phyloP scores from a whole-genome alignment of 2,888 invertebrate species.

The Drosophila antonietae region DNA sequence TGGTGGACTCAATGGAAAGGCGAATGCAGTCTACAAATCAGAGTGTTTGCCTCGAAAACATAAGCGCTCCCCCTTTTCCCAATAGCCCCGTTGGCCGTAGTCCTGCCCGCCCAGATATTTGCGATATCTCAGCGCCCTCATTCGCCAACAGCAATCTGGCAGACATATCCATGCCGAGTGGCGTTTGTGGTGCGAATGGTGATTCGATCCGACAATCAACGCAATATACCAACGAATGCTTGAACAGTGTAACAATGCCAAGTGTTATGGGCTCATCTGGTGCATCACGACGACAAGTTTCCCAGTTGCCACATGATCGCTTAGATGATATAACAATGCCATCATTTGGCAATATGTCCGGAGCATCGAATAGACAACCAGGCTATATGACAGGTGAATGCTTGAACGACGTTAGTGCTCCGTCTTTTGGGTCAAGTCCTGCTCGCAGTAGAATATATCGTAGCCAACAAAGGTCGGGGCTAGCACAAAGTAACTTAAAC shows the following conservation, averaged over 20 bases:
- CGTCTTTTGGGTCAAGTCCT: conserved; percentile 18
- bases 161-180: conserved; percentile 9
- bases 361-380: neutral
- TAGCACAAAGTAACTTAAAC: conserved; percentile 13
- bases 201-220: conserved; percentile 1
- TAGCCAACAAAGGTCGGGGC: conserved; percentile 1
- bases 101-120: conserved; percentile 3
- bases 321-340: conserved; percentile 13
- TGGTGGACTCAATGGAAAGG: neutral
- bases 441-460: neutral
- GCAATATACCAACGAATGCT: neutral
- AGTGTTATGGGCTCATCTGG: neutral
- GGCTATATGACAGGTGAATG: neutral
- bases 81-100: neutral
- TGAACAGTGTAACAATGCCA: conserved; percentile 10
- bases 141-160: conserved; percentile 2
- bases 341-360: conserved; percentile 7
- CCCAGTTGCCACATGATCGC: neutral
- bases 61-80: conserved; percentile 26
- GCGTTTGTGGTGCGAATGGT: neutral
- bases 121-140: conserved; percentile 14
- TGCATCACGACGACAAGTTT: conserved; percentile 3
- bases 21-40: neutral
- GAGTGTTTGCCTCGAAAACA: conserved; percentile 16
- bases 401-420: conserved; percentile 24